phyloP scores from a whole-genome alignment of 30 jellyfish, hydroid and myxozoan genomes.

The Nemopilema nomurai region DNA sequence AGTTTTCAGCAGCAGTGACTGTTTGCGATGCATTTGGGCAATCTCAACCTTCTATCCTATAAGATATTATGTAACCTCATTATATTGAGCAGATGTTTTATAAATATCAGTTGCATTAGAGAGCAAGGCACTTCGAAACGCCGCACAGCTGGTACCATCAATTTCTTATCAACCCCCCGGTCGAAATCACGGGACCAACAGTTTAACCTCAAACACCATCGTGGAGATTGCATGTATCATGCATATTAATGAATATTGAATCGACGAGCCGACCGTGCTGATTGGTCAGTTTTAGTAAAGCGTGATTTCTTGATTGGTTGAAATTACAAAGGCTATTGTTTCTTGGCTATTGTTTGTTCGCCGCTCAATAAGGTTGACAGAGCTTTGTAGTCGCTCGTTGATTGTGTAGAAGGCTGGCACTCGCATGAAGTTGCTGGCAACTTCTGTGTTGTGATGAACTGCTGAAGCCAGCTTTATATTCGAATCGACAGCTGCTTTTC shows the following conservation, averaged over 20 bases:
- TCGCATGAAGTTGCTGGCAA: slow-evolving; percentile 86
- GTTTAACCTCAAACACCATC: slow-evolving; percentile 52
- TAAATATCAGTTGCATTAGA: no score
- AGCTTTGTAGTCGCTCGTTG: slow-evolving; percentile 50
- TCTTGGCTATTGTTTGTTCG: slow-evolving; percentile 36
- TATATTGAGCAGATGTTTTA: no score
- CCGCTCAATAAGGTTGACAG: slow-evolving; percentile 43
- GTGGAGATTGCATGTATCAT: slow-evolving; percentile 84
- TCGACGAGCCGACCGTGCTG: slow-evolving; percentile 10
- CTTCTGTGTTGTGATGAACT: slow-evolving; percentile 43
- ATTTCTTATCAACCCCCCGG: slow-evolving; percentile 18
- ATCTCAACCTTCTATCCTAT: no score
- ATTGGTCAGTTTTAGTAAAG: slow-evolving; percentile 54
- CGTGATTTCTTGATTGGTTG: slow-evolving; percentile 46
- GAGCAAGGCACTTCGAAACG: no score
- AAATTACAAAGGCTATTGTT: slow-evolving; percentile 37
- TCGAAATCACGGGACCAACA: slow-evolving; percentile 10
- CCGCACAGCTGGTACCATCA: no score
- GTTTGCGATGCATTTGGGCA: no score
- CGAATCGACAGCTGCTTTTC: slow-evolving; percentile 14
- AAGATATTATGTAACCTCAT: no score
- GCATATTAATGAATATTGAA: slow-evolving; percentile 46
- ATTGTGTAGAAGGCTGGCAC: slow-evolving; percentile 43
- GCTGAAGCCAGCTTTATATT: slow-evolving; percentile 13
- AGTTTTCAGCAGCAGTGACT: no score